Base-by-base conservation (phyloP, 2,888 invertebrate genomes). In the Crossocerus cetratus region DNA sequence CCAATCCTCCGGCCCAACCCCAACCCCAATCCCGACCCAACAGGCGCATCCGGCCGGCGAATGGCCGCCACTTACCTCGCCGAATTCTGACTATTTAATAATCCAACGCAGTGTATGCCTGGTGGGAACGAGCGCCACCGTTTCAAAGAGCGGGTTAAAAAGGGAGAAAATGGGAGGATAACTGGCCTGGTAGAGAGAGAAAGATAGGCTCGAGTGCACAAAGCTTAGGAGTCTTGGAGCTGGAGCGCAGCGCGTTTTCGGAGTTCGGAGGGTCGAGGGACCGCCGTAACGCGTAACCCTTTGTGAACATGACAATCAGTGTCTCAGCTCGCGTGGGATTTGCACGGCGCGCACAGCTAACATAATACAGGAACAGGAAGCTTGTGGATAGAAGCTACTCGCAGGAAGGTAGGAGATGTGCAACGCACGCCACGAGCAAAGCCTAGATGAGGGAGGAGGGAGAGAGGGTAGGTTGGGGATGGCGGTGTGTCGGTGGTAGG, bases 261-360 rank as follows among this genome's bases (percentile, higher is more conserved):
- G 73, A 56, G 72, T 71, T 78, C 45, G 8, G 73, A 56, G 72
- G 74, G 67, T 72, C 23, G 78, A 69, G 74, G 77, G 72, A 82
- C 79, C 81, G 76, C 16, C n/a, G 49, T n/a, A n/a, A 80, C 81
- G 72, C 77, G 76, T 74, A 78, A 78, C 71, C 83, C 80, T 84
- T 83, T 83, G 77, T 81, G 78, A 67, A 71, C 70, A 56, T 61
- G 77, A 78, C 81, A 82, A 49, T 83, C 82, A 80, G 83, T 73
- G 80, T 75, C 69, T 72, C 62, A 55, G 74, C 77, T 73, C 78
- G 77, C 77, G 65, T 72, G 81, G 81, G 77, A 81, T 83, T 79
- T 76, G 78, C 63, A 22, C n/a, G n/a, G 57, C 59, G 59, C 65
- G 63, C 67, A 69, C 72, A 78, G 69, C 78, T 69, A 77, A 74